Evolutionary conservation across 2,888 invertebrate species (phyloP).

Genomic region (Plebejus anna): DNA sequence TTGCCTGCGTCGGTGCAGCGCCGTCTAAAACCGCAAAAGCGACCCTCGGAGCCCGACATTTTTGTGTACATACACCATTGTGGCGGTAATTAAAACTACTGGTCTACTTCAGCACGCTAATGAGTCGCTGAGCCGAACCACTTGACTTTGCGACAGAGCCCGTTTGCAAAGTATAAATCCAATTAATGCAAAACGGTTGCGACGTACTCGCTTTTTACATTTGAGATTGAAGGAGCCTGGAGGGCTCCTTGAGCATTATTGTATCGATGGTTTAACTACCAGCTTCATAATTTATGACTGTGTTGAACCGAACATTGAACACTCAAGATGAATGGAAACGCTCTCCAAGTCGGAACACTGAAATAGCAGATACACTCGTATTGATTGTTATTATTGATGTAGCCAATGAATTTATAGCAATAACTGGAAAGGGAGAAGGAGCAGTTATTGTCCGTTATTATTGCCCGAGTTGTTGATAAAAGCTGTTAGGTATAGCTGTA

Average conservation of each 20-base stretch:
- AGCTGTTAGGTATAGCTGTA: background rate
- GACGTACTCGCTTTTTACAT: constrained; percentile 17
- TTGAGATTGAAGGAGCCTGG: constrained; percentile 32
- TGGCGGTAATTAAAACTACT: constrained; percentile 61
- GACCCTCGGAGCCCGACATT: constrained; percentile 30
- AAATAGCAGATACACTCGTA: constrained; percentile 8
- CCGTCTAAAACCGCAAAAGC: constrained; percentile 22
- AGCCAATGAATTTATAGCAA: constrained; percentile 6
- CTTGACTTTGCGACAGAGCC: constrained; percentile 48
- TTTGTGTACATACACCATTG: constrained; percentile 37
- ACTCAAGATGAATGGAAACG: constrained; percentile 9
- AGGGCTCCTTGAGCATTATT: constrained; percentile 20
- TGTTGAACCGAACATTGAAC: constrained; percentile 11
- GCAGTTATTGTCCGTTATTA: constrained; percentile 5
- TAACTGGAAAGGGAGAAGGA: background rate
- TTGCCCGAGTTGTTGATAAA: background rate
- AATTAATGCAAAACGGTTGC: constrained; percentile 57
- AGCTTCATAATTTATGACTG: background rate
- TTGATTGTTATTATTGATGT: constrained; percentile 11
- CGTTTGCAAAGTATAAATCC: constrained; percentile 55
- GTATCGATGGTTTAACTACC: background rate
- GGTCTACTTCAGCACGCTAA: constrained; percentile 60
- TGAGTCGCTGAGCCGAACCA: constrained; percentile 51
- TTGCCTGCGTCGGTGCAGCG: background rate
- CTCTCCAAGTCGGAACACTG: background rate